Evolutionary conservation across 2,888 invertebrate genomes (phyloP), one percentile per base, ranked within the genome.

Genomic region (Synanthedon myopaeformis): DNA sequence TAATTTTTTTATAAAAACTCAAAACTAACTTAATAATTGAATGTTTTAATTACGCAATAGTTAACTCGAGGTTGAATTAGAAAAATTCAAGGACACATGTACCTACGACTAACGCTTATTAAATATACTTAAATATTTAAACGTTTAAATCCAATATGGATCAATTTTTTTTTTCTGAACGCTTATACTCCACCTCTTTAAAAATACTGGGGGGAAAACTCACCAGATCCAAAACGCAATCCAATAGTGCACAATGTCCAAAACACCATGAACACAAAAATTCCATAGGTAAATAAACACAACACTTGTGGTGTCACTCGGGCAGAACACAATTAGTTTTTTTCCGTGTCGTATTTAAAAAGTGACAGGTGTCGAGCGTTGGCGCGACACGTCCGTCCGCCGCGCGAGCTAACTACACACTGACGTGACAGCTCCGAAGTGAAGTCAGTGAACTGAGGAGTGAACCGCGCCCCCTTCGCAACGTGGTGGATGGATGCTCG

Each of bases 361-460:
- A 45, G 45, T 14, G 45, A n/a, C 45, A 14, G 35, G 14, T 45
- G n/a, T 12, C 79, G 77, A 74, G 69, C 73, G 57, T 62, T 58
- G 8, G 67, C 23, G 57, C 60, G 59, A 70, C 66, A 70, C 77
- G 74, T 28, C 12, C 51, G 51, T 51, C 13, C 6, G 11, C 49
- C 12, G 19, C 49, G 49, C 17, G 13, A 12, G 73, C 61, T 66
- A 67, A 68, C 79, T 72, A 84, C 83, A 83, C 85, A 86, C 84
- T 86, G 85, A 72, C 83, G 83, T 84, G 85, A 86, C 84, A 85
- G 85, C 85, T 83, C 84, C 85, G 85, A 72, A 84, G 83, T 86
- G 85, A 72, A 84, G 83, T 84, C 85, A 86, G 84, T 86, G 85
- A 86, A 84, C 84, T 67, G 72, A 63, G 62, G 66, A 53, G 56